phyloP scores from a whole-genome alignment of 1,140 invertebrate species.

The Kradibia gibbosae region DNA sequence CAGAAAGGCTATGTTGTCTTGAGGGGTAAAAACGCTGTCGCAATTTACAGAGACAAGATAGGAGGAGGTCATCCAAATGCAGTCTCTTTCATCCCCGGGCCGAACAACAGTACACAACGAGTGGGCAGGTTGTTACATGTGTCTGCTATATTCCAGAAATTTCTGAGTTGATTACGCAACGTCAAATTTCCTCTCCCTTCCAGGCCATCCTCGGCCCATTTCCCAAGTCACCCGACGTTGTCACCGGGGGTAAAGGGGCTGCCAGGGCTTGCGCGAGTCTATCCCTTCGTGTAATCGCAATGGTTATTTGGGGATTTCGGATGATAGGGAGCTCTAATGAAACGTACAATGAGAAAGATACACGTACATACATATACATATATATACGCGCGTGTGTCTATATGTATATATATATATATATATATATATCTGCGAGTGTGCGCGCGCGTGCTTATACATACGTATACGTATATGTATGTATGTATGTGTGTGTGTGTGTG shows the following conservation, averaged over 20 bases:
- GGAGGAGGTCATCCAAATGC: too few species aligned
- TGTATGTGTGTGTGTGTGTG: too few species aligned
- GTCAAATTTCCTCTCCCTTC: not conserved
- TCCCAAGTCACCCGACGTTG: slow-evolving; percentile 15
- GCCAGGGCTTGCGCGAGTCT: not conserved
- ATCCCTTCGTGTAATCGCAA: slow-evolving; percentile 27
- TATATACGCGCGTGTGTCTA: too few species aligned
- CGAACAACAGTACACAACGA: not conserved
- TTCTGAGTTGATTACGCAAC: slow-evolving; percentile 33
- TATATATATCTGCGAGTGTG: too few species aligned
- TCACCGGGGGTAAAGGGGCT: not conserved
- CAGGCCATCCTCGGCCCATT: not conserved
- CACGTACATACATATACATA: too few species aligned
- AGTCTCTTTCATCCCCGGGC: not conserved
- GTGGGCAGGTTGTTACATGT: not conserved
- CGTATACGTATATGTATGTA: too few species aligned
- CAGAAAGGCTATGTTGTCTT: too few species aligned
- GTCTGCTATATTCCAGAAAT: not conserved
- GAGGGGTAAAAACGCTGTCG: too few species aligned
- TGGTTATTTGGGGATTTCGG: slow-evolving; percentile 33
- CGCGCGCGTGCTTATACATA: too few species aligned
- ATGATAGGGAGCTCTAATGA: not conserved
- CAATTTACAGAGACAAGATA: too few species aligned
- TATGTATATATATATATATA: too few species aligned
- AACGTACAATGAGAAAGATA: slow-evolving; percentile 4